Percentiles rank a stretch among this genome's conserved stretches.
These are phyloP conservation scores for Callipepla squamata DNA, from an alignment of 2,113 vertebrate species.

Conservation along the genomic window DNA sequence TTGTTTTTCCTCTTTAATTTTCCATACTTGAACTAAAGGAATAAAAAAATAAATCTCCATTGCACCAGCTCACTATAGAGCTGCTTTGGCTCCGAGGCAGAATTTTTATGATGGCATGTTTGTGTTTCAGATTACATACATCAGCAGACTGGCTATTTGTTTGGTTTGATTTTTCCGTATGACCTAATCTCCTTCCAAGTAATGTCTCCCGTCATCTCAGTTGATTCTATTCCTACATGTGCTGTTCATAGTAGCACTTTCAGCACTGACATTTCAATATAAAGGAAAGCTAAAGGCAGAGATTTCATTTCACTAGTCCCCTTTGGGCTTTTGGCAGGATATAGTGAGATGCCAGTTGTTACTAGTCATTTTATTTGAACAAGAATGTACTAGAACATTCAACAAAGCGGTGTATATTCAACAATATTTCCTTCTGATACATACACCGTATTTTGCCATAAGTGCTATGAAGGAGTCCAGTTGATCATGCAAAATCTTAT, in stretches of 20 bases:
- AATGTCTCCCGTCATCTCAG: not conserved
- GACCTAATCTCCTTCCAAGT: not conserved
- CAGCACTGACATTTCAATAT: not conserved
- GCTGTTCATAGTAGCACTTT: not conserved
- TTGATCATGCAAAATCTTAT: not conserved
- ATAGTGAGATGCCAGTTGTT: conserved; percentile 16
- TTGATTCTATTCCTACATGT: not conserved
- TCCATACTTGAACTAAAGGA: not conserved
- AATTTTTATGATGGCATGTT: not conserved
- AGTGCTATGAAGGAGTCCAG: not conserved
- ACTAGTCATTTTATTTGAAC: not conserved
- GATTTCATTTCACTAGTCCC: not conserved
- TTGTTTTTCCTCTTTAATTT: not conserved
- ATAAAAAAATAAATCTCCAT: not conserved
- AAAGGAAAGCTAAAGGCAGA: conserved; percentile 5
- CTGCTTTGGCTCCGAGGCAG: not conserved
- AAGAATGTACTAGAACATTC: not conserved
- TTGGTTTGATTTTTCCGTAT: not conserved
- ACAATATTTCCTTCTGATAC: not conserved
- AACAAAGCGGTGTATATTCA: not conserved
- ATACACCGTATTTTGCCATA: not conserved
- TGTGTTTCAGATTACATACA: not conserved
- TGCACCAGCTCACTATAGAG: not conserved
- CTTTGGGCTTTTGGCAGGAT: conserved; percentile 46
- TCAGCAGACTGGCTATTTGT: not conserved